A percentile compares a stretch with the other conserved stretches of the same genome.
Conservation (phyloP, 2,888 invertebrate genomes). For the Notocelia uddmanniana region DNA sequence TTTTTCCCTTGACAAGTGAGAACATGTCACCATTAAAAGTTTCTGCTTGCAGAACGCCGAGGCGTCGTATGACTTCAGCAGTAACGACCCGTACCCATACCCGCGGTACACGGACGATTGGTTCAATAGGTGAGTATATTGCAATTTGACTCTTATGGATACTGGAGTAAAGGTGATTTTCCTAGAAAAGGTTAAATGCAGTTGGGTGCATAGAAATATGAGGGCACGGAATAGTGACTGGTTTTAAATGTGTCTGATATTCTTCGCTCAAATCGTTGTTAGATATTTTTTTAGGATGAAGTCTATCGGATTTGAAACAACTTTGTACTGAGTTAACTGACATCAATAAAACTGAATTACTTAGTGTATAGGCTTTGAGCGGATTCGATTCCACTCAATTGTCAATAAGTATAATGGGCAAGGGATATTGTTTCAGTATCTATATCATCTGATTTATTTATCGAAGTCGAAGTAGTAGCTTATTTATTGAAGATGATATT, state of each 20-base stretch:
- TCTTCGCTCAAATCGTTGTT: neutral
- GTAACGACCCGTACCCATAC: constrained; percentile 99
- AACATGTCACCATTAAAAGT: constrained; percentile 25
- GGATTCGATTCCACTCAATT: no score
- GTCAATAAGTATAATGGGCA: no score
- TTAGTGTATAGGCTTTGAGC: no score
- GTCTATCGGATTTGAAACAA: neutral
- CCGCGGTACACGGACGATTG: constrained; percentile 99
- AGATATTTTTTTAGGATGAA: neutral
- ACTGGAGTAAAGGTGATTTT: neutral
- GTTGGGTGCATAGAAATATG: neutral
- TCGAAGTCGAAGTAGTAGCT: no score
- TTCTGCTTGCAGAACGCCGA: constrained; percentile 93
- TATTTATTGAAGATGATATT: no score
- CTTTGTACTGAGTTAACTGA: neutral
- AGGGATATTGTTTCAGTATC: no score
- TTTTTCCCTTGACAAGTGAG: neutral
- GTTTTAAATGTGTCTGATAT: neutral
- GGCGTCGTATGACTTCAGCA: constrained; percentile 99
- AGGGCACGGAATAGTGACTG: neutral
- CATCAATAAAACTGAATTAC: neutral
- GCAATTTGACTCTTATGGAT: constrained; percentile 32
- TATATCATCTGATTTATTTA: no score
- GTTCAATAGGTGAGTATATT: constrained; percentile 96
- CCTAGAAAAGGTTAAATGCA: neutral